Conservation (phyloP, 23 tunicate species). For the Ciona savignyi region DNA sequence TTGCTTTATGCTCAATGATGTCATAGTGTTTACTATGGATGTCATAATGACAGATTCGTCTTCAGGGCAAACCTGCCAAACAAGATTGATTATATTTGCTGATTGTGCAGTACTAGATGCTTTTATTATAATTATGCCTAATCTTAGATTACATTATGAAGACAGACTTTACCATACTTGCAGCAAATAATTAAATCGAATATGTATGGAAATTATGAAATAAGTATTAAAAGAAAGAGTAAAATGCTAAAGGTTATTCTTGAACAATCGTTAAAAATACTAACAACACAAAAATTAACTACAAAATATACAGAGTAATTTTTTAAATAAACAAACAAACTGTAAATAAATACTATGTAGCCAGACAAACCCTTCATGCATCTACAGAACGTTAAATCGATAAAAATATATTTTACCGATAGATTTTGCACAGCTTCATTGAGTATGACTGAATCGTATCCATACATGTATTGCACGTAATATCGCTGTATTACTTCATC, state of each 20-base stretch:
- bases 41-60: constrained; percentile 96
- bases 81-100: neutral
- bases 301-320: too few relatives aligned
- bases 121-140: too few relatives aligned
- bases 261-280: too few relatives aligned
- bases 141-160: too few relatives aligned
- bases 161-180: too few relatives aligned
- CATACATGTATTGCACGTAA: constrained; percentile 84
- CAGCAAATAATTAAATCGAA: too few relatives aligned
- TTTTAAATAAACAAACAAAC: too few relatives aligned
- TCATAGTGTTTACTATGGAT: constrained; percentile 91
- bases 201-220: too few relatives aligned
- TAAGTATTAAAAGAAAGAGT: too few relatives aligned
- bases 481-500: constrained; percentile 88
- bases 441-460: constrained; percentile 83
- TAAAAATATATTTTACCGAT: constrained; percentile 66
- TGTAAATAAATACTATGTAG: neutral
- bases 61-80: constrained; percentile 90
- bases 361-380: neutral
- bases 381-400: too few relatives aligned
- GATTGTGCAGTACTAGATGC: neutral
- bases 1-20: constrained; percentile 86
- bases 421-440: constrained; percentile 93
- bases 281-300: too few relatives aligned
- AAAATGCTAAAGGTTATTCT: too few relatives aligned